phyloP scores from a whole-genome alignment of 2,797 vertebrate genomes.

The Chelidonichthys spinosus region DNA sequence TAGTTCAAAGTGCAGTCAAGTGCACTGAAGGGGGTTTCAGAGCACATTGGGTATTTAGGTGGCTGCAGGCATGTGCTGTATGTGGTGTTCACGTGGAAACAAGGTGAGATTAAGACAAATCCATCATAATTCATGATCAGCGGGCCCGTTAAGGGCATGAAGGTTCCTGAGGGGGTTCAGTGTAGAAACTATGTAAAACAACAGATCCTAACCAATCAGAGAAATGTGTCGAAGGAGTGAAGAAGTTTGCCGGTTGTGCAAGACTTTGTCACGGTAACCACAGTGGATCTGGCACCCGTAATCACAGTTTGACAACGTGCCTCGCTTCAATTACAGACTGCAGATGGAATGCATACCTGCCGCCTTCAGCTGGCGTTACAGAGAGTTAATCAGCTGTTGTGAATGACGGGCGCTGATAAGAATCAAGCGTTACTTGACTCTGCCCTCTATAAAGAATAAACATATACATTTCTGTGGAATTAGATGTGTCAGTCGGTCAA shows the following conservation, averaged over 20 bases:
- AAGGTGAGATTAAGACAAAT: conserved; percentile 35
- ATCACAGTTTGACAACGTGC: conserved; percentile 27
- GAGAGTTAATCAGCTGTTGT: conserved; percentile 38
- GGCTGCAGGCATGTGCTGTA: conserved; percentile 38
- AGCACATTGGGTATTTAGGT: conserved; percentile 18
- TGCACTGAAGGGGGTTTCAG: conserved; percentile 1
- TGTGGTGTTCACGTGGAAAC: conserved; percentile 21
- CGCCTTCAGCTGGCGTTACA: conserved; percentile 35
- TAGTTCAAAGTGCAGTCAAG: conserved; percentile 46
- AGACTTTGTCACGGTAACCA: conserved; percentile 30
- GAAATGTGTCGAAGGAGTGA: neutral
- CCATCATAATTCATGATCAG: conserved; percentile 31
- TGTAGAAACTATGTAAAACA: neutral
- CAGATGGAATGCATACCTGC: conserved; percentile 38
- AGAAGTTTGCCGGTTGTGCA: conserved; percentile 26
- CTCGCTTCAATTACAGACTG: conserved; percentile 47
- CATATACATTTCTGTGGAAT: conserved; percentile 21
- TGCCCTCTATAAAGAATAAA: conserved; percentile 12
- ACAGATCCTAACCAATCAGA: neutral
- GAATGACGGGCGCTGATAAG: conserved; percentile 39
- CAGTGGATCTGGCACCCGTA: conserved; percentile 15
- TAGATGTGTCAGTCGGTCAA: conserved; percentile 32
- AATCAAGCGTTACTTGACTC: conserved; percentile 42
- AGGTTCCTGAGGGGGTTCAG: conserved; percentile 4
- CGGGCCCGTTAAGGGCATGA: neutral